A percentile compares a stretch with the other conserved stretches of the same genome.
These are phyloP conservation scores for Nyleta sp. DNA, from an alignment of 2,888 invertebrate genomes.

Conservation along the genomic window DNA sequence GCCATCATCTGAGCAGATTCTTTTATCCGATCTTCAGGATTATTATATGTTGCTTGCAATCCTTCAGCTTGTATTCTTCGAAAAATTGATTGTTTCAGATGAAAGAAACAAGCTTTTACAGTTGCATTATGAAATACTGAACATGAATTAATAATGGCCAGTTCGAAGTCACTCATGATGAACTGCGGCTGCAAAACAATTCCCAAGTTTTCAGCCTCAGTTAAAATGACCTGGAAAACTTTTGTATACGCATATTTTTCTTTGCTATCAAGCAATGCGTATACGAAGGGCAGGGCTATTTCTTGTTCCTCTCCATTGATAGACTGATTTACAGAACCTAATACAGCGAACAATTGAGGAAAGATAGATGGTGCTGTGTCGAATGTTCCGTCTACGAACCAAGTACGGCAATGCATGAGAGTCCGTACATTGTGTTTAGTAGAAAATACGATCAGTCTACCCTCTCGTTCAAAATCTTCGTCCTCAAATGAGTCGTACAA, in stretches of 20 bases:
- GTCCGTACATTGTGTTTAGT: not conserved
- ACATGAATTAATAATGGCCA: not conserved
- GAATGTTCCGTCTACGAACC: constrained; percentile 15
- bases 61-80: not conserved
- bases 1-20: not conserved
- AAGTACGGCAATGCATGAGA: not conserved
- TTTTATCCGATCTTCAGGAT: not conserved
- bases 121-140: not conserved
- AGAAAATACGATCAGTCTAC: not conserved
- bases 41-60: not conserved
- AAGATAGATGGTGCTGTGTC: constrained; percentile 25
- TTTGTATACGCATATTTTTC: constrained; percentile 12
- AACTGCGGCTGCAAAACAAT: not conserved
- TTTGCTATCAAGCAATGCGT: constrained; percentile 24
- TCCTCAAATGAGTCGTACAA: not conserved
- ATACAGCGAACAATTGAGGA: constrained; percentile 26
- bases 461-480: not conserved
- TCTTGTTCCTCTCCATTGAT: constrained; percentile 3
- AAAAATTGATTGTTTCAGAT: not conserved
- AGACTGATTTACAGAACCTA: constrained; percentile 4
- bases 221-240: constrained; percentile 4
- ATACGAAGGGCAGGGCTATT: constrained; percentile 27
- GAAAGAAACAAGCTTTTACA: not conserved
- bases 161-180: not conserved
- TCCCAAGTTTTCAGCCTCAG: constrained; percentile 1